These are phyloP conservation scores for Gymnorhina tibicen DNA, from an alignment of 2,113 vertebrate species.

Conservation along the genomic window DNA sequence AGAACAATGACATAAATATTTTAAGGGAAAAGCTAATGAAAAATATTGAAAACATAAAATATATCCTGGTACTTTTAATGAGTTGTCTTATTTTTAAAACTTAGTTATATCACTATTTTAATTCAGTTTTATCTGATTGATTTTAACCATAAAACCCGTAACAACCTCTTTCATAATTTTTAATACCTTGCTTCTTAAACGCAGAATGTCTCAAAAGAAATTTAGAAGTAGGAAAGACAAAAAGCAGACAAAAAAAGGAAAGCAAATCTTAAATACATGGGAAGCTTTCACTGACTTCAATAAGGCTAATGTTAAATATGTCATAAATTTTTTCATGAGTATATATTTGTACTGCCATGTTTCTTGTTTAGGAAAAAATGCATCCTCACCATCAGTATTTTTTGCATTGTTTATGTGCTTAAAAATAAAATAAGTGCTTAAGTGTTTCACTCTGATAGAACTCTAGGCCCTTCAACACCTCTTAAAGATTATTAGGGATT, in stretches of 20 bases:
- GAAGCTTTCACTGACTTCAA: not conserved
- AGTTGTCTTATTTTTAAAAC: not conserved
- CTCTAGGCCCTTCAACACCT: not conserved
- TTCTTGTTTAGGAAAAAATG: not conserved
- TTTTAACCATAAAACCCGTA: not conserved
- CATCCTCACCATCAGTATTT: not conserved
- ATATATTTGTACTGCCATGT: rapidly evolving
- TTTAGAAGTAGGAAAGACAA: not conserved
- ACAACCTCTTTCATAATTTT: not conserved
- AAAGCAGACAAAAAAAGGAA: not conserved
- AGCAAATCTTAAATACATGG: not conserved
- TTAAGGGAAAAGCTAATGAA: not conserved
- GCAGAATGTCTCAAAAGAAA: not conserved
- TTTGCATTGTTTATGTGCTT: not conserved
- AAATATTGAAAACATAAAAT: not conserved
- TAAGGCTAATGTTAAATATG: not conserved
- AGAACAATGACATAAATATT: not conserved
- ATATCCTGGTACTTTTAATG: not conserved
- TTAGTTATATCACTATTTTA: not conserved
- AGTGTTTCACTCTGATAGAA: not conserved
- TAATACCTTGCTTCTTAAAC: not conserved
- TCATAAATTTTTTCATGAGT: not conserved
- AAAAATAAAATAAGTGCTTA: not conserved
- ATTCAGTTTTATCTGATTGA: not conserved
- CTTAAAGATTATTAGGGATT: not conserved